A percentile compares a stretch with the other conserved stretches of the same genome.
Evolutionary conservation across 2,888 invertebrate genomes (phyloP).

Genomic region (Geophilus truncorum): DNA sequence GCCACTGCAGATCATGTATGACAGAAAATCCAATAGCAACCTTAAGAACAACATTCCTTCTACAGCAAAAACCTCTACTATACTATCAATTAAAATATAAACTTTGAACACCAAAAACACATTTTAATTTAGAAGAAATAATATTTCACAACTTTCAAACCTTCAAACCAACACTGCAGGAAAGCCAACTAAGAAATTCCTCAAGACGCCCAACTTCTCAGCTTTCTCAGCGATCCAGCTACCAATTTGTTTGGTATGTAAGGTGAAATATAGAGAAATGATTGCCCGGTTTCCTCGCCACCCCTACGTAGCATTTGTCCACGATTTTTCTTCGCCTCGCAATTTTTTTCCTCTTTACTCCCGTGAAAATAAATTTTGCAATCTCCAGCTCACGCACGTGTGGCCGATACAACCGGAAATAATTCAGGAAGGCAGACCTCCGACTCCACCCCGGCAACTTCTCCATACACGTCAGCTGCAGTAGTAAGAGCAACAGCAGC

Average conservation of each 20-base stretch:
- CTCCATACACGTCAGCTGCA: not conserved
- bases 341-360: not conserved
- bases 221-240: no score
- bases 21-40: no score
- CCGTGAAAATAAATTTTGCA: conserved; percentile 8
- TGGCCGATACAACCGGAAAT: conserved; percentile 22
- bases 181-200: no score
- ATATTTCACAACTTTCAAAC: no score
- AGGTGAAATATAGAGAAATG: not conserved
- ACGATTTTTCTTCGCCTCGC: not conserved
- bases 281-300: not conserved
- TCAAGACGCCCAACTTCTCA: no score
- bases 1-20: no score
- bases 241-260: not conserved
- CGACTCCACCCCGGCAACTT: not conserved
- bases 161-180: no score
- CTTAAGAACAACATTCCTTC: no score
- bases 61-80: no score
- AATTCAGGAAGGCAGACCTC: conserved; percentile 3
- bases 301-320: not conserved
- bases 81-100: no score
- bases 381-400: not conserved
- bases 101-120: no score
- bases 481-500: conserved; percentile 8
- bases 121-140: no score